Evolutionary conservation across 2,888 invertebrate species (phyloP).

Genomic region (Hemicrepidius hirtus): DNA sequence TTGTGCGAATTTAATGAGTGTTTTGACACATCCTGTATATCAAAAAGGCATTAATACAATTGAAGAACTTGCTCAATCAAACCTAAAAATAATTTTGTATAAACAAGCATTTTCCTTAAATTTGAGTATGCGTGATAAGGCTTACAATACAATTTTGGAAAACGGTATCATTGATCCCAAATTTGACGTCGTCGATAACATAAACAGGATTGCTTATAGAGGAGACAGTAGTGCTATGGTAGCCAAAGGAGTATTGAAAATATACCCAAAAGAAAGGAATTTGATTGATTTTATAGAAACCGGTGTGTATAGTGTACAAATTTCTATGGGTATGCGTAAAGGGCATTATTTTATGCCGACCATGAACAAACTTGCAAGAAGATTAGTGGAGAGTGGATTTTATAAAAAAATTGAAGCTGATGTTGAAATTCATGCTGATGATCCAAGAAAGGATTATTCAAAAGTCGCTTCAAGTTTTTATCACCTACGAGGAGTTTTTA

Average conservation of each 20-base stretch:
- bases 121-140: too few relatives aligned
- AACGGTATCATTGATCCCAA: too few relatives aligned
- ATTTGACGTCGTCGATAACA: too few relatives aligned
- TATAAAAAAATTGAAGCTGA: background rate
- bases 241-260: background rate
- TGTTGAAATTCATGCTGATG: too few relatives aligned
- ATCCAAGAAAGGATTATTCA: too few relatives aligned
- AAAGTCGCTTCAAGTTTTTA: background rate
- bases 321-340: background rate
- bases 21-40: background rate
- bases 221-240: too few relatives aligned
- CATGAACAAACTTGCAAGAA: background rate
- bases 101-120: too few relatives aligned
- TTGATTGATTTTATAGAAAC: background rate
- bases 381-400: background rate
- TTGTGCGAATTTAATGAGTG: background rate
- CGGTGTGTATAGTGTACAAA: background rate
- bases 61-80: background rate
- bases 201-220: too few relatives aligned
- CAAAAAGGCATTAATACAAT: background rate
- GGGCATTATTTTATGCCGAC: conserved; percentile 14
- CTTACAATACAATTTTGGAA: too few relatives aligned
- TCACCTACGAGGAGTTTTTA: background rate
- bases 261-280: background rate
- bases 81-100: background rate